Percentiles rank a stretch among this genome's conserved stretches.
Evolutionary conservation across 2,888 invertebrate species (phyloP).

Genomic region (Zhengitettix transpicula): DNA sequence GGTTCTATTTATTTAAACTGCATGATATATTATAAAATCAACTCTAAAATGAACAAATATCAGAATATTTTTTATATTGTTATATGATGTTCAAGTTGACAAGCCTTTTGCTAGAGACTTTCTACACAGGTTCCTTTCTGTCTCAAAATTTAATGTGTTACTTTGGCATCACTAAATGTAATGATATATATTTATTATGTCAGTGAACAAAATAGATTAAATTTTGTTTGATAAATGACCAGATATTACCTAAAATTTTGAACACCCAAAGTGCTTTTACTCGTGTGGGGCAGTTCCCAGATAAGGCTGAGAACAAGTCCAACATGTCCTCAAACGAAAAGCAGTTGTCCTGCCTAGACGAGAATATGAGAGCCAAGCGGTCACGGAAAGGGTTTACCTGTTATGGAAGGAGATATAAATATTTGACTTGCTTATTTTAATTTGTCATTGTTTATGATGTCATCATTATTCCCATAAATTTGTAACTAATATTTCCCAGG

Average conservation of each 20-base stretch:
- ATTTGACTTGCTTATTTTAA: too few species aligned
- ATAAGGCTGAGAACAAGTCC: slow-evolving; percentile 61
- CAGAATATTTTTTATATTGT: too few species aligned
- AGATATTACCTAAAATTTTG: slow-evolving; percentile 45
- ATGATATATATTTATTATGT: neutral
- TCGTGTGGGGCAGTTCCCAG: slow-evolving; percentile 47
- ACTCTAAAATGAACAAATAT: too few species aligned
- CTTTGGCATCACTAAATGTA: neutral
- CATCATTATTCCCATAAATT: too few species aligned
- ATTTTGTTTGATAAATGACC: slow-evolving; percentile 6
- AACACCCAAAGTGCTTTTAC: slow-evolving; percentile 67
- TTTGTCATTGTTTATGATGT: too few species aligned
- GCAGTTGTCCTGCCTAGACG: slow-evolving; percentile 44
- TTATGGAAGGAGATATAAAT: slow-evolving; percentile 32
- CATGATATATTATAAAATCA: too few species aligned
- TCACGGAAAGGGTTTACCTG: slow-evolving; percentile 49
- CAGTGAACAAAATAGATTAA: neutral
- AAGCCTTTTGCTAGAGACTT: too few species aligned
- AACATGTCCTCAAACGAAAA: slow-evolving; percentile 65
- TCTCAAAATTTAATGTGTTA: neutral
- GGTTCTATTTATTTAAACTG: too few species aligned
- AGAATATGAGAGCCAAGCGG: slow-evolving; percentile 55
- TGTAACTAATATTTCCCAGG: too few species aligned
- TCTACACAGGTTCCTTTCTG: too few species aligned
- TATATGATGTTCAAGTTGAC: too few species aligned